A percentile compares a stretch with the other conserved stretches of the same genome.
These are phyloP conservation scores for Microplitis deprimator DNA, from an alignment of 2,888 invertebrate genomes.

Conservation along the genomic window DNA sequence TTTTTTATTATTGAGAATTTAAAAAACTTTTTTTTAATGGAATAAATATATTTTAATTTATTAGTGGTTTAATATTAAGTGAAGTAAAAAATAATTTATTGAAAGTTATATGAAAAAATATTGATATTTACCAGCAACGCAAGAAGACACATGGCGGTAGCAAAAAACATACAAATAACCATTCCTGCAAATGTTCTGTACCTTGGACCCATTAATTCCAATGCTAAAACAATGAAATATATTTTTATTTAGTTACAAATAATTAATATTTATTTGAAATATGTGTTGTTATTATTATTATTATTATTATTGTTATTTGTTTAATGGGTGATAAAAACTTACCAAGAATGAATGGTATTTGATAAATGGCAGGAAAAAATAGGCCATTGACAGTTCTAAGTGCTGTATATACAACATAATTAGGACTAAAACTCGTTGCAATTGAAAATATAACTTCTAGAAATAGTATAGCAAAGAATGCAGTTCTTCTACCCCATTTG, in stretches of 20 bases:
- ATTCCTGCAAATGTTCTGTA: conserved; percentile 78
- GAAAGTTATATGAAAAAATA: conserved; percentile 8
- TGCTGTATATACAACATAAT: conserved; percentile 76
- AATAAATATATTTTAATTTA: too few relatives aligned
- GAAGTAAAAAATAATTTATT: too few relatives aligned
- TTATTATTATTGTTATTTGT: not conserved
- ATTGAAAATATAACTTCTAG: conserved; percentile 77
- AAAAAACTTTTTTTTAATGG: too few relatives aligned
- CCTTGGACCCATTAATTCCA: conserved; percentile 79
- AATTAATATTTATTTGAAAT: not conserved
- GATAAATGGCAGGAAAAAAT: conserved; percentile 80
- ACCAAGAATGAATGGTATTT: conserved; percentile 79
- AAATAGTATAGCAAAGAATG: conserved; percentile 77
- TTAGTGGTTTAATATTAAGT: too few relatives aligned
- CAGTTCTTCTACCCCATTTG: conserved; percentile 77
- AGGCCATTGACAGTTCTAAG: conserved; percentile 77
- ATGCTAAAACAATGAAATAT: conserved; percentile 59
- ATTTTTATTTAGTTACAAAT: not conserved
- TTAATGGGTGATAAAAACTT: conserved; percentile 41
- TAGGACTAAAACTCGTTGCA: conserved; percentile 76
- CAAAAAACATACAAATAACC: conserved; percentile 79
- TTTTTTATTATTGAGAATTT: too few relatives aligned
- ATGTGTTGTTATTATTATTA: not conserved
- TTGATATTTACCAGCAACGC: conserved; percentile 73
- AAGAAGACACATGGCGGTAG: conserved; percentile 77